phyloP scores from a whole-genome alignment of 2,888 invertebrate genomes.

The Tipula confusa region DNA sequence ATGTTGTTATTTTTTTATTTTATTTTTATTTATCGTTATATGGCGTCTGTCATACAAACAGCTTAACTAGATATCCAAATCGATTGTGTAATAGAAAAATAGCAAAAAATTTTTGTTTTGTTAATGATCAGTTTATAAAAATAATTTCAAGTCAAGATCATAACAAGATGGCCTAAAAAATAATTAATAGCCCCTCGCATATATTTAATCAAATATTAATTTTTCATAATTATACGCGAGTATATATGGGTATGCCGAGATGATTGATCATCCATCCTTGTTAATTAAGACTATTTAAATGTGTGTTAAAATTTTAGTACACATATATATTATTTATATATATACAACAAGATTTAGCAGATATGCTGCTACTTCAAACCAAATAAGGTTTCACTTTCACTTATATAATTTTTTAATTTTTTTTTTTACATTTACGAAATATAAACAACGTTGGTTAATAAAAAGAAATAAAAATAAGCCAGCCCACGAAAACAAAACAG shows the following conservation, averaged over 20 bases:
- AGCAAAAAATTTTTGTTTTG: neutral
- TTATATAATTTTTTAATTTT: neutral
- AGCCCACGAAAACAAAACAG: conserved; percentile 21
- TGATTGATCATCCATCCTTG: conserved; percentile 20
- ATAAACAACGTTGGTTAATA: neutral
- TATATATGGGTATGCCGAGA: neutral
- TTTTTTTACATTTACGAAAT: neutral
- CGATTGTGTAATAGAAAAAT: neutral
- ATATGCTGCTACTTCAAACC: conserved; percentile 20
- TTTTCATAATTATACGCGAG: neutral
- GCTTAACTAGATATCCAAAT: neutral
- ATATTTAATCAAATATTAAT: conserved; percentile 7
- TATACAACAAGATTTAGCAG: neutral
- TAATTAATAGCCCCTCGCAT: neutral
- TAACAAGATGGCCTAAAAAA: conserved; percentile 12
- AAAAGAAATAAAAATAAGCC: neutral
- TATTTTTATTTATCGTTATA: neutral
- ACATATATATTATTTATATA: neutral
- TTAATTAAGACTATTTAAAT: conserved; percentile 12
- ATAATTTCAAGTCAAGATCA: neutral
- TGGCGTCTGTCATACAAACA: neutral
- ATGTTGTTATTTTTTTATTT: neutral
- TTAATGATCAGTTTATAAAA: conserved; percentile 9
- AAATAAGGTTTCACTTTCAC: conserved; percentile 25
- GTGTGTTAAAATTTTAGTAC: neutral